A percentile compares a stretch with the other conserved stretches of the same genome.
phyloP scores from a whole-genome alignment of 2,888 invertebrate genomes.

The Pimpla rufipes region DNA sequence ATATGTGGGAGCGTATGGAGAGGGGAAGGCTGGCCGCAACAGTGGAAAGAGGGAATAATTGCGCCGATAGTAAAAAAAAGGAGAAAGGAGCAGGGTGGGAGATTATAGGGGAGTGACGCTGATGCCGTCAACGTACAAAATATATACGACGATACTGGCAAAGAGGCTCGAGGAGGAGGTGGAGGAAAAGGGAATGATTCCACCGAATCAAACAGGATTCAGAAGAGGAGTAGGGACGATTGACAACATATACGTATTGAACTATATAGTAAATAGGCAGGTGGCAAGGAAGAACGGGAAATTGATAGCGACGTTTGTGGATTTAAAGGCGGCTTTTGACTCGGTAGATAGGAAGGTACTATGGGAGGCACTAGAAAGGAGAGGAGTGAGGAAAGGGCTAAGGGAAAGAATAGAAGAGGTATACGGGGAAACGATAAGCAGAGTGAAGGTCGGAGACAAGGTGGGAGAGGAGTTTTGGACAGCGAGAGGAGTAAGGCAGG shows the following conservation, averaged over 20 bases:
- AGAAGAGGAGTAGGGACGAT: slow-evolving; percentile 26
- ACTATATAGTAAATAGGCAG: too few species aligned
- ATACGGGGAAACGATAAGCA: too few species aligned
- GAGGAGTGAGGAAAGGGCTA: too few species aligned
- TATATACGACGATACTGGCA: slow-evolving; percentile 35
- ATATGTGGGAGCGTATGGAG: slow-evolving; percentile 33
- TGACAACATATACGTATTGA: slow-evolving; percentile 21
- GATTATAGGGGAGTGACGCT: slow-evolving; percentile 60
- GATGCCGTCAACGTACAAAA: slow-evolving; percentile 43
- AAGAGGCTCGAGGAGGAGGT: slow-evolving; percentile 4
- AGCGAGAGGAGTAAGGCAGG: too few species aligned
- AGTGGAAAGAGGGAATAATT: slow-evolving; percentile 38
- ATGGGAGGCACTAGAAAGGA: slow-evolving; percentile 1
- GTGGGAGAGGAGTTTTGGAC: too few species aligned
- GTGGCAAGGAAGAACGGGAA: too few species aligned
- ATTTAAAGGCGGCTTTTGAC: too few species aligned
- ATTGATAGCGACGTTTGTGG: too few species aligned
- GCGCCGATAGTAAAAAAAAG: slow-evolving; percentile 47
- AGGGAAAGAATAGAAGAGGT: too few species aligned
- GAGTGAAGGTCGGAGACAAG: too few species aligned
- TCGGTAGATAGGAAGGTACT: slow-evolving; percentile 14
- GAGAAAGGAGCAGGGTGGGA: slow-evolving; percentile 18
- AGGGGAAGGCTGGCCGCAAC: slow-evolving; percentile 29
- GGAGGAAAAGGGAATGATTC: neutral
- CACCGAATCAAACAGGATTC: slow-evolving; percentile 19